Conservation (phyloP, 2,113 vertebrate species). For the Emydocephalus ijimae region DNA sequence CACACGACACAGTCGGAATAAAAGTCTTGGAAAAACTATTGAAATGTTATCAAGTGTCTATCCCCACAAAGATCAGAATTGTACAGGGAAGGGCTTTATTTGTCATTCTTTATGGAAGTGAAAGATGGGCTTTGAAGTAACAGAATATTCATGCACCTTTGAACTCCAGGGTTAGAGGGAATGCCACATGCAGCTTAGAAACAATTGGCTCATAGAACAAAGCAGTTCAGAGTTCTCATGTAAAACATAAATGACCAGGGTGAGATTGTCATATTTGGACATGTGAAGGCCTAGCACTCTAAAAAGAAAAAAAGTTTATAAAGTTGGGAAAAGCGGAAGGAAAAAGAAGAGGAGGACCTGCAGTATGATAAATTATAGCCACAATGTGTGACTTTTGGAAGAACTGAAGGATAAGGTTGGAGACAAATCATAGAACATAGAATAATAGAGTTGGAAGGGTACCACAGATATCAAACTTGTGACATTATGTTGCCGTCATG, state of each 20-base stretch:
- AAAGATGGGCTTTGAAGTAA: neutral
- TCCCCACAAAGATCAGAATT: neutral
- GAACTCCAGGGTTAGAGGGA: neutral
- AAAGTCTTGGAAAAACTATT: neutral
- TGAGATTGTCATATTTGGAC: neutral
- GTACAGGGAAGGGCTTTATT: neutral
- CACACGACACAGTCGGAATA: neutral
- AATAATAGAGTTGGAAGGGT: neutral
- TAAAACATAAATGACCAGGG: neutral
- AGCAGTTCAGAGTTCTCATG: neutral
- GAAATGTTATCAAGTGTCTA: neutral
- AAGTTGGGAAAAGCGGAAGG: neutral
- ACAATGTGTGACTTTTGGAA: neutral
- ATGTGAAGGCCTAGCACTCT: neutral
- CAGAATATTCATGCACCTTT: neutral
- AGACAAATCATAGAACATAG: neutral
- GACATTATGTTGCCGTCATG: no score
- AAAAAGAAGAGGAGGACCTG: neutral
- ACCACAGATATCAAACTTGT: no score
- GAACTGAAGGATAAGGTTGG: neutral
- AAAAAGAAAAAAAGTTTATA: neutral
- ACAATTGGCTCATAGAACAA: neutral
- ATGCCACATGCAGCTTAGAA: neutral
- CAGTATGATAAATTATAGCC: neutral
- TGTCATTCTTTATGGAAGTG: neutral